These are phyloP conservation scores for Lophotis ruficrista DNA, from an alignment of 2,113 vertebrate species.

Conservation along the genomic window DNA sequence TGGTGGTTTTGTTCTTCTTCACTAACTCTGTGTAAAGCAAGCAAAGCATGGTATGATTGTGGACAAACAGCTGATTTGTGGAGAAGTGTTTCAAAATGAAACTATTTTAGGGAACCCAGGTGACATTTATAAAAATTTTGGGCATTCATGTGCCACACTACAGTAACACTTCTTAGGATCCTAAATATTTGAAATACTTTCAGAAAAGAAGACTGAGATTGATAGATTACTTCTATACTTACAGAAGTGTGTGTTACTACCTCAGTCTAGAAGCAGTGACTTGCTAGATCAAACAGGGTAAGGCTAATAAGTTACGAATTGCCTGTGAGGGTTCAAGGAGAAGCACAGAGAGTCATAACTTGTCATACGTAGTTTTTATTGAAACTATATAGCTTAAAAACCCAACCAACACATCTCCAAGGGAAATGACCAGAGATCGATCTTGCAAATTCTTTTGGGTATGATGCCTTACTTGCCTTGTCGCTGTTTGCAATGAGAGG, in stretches of 20 bases:
- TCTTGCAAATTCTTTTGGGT: background rate
- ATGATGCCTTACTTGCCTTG: background rate
- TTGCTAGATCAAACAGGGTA: background rate
- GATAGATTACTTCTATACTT: background rate
- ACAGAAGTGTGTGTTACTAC: background rate
- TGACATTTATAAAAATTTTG: background rate
- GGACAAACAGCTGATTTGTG: background rate
- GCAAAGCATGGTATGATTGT: background rate
- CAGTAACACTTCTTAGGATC: background rate
- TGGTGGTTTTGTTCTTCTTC: background rate
- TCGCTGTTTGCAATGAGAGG: background rate
- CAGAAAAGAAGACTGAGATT: background rate
- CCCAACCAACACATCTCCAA: background rate
- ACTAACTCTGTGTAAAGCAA: background rate
- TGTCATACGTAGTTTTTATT: background rate
- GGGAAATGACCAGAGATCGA: background rate
- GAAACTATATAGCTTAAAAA: background rate
- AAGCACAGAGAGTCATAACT: background rate
- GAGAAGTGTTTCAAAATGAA: background rate
- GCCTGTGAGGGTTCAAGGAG: background rate
- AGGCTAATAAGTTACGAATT: background rate
- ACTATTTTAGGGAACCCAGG: background rate
- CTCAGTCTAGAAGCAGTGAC: background rate
- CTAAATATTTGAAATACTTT: background rate
- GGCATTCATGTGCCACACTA: rapidly evolving